Conservation (phyloP, 2,797 vertebrate genomes). For the Monodelphis domestica region DNA sequence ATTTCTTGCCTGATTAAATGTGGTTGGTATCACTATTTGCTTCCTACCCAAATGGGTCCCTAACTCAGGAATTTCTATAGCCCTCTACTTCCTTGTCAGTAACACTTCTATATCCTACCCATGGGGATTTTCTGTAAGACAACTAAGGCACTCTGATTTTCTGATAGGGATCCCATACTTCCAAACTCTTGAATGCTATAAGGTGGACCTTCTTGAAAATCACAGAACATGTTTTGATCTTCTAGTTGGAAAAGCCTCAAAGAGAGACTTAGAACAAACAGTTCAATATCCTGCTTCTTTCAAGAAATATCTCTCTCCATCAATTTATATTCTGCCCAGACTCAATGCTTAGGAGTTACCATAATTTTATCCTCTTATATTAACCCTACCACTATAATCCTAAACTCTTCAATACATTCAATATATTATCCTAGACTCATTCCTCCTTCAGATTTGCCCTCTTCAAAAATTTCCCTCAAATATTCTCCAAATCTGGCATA, state of each 20-base stretch:
- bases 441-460: background rate
- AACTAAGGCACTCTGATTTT: background rate
- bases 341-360: background rate
- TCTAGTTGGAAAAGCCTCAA: background rate
- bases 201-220: background rate
- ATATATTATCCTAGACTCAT: background rate
- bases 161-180: background rate
- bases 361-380: background rate
- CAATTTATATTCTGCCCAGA: background rate
- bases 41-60: background rate
- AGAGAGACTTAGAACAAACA: background rate
- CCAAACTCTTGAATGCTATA: background rate
- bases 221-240: background rate
- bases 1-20: background rate
- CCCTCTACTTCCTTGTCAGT: background rate
- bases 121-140: background rate
- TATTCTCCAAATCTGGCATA: background rate
- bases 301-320: background rate
- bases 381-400: background rate
- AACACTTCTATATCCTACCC: background rate
- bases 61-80: background rate
- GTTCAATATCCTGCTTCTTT: background rate
- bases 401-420: background rate
- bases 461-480: background rate
- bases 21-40: background rate